These are phyloP conservation scores for Sitta europaea DNA, from an alignment of 2,113 vertebrate genomes.

Conservation along the genomic window DNA sequence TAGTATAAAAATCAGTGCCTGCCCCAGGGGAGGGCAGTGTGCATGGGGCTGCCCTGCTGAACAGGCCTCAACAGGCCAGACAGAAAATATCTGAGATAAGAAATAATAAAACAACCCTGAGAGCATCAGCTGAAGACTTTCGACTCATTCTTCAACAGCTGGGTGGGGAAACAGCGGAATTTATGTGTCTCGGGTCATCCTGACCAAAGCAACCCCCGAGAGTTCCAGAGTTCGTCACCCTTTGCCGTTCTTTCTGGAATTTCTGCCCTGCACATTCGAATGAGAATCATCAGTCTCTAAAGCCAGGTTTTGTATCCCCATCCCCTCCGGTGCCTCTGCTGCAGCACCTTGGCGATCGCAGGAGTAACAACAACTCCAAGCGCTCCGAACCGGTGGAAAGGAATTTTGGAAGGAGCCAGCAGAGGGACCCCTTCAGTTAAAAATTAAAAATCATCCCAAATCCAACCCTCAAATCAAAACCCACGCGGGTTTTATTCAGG, in stretches of 20 bases:
- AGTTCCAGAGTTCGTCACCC: neutral
- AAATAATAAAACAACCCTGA: too few relatives aligned
- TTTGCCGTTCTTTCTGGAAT: neutral
- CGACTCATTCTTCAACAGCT: too few relatives aligned
- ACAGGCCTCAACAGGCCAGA: too few relatives aligned
- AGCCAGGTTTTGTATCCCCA: neutral
- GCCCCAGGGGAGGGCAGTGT: too few relatives aligned
- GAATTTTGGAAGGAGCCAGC: slow-evolving; percentile 35
- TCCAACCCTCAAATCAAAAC: neutral
- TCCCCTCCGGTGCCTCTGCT: neutral
- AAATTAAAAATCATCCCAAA: neutral
- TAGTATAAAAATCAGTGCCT: too few relatives aligned
- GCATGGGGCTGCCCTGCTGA: too few relatives aligned
- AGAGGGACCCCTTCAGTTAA: slow-evolving; percentile 65
- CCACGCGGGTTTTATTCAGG: neutral
- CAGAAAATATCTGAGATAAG: too few relatives aligned
- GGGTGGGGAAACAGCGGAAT: too few relatives aligned
- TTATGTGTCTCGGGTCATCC: too few relatives aligned
- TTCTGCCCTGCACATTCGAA: neutral
- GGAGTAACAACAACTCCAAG: rapidly evolving
- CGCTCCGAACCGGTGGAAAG: neutral
- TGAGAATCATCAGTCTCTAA: rapidly evolving
- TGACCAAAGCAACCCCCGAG: too few relatives aligned
- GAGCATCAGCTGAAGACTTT: too few relatives aligned
- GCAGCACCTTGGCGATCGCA: rapidly evolving